Conservation (phyloP, 1,140 invertebrate genomes). For the Halesus radiatus region DNA sequence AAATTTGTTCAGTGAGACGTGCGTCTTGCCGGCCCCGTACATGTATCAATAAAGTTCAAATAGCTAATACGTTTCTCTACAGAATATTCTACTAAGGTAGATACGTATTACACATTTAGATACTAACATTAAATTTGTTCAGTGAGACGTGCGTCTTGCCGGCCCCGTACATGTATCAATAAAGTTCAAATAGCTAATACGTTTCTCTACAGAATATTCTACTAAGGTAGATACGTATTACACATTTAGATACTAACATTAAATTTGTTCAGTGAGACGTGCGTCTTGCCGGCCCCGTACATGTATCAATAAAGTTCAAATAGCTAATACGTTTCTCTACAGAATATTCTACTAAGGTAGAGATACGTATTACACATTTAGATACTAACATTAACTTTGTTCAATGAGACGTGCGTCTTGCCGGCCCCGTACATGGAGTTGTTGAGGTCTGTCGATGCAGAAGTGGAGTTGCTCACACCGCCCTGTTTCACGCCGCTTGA, state of each 20-base stretch:
- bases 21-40: conserved; percentile 63
- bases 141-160: conserved; percentile 66
- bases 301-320: too few relatives aligned
- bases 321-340: too few relatives aligned
- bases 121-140: conserved; percentile 69
- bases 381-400: conserved; percentile 69
- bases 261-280: conserved; percentile 68
- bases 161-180: conserved; percentile 63
- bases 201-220: too few relatives aligned
- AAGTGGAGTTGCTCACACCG: conserved; percentile 49
- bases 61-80: too few relatives aligned
- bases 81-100: too few relatives aligned
- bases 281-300: conserved; percentile 63
- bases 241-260: too few relatives aligned
- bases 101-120: too few relatives aligned
- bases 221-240: too few relatives aligned
- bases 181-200: too few relatives aligned
- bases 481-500: conserved; percentile 47
- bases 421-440: conserved; percentile 63
- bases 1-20: conserved; percentile 68
- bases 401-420: conserved; percentile 67
- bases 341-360: too few relatives aligned
- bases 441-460: conserved; percentile 61
- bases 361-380: too few relatives aligned
- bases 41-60: too few relatives aligned